These are phyloP conservation scores for Ginglymostoma cirratum DNA, from an alignment of 2,113 vertebrate species.

Conservation along the genomic window DNA sequence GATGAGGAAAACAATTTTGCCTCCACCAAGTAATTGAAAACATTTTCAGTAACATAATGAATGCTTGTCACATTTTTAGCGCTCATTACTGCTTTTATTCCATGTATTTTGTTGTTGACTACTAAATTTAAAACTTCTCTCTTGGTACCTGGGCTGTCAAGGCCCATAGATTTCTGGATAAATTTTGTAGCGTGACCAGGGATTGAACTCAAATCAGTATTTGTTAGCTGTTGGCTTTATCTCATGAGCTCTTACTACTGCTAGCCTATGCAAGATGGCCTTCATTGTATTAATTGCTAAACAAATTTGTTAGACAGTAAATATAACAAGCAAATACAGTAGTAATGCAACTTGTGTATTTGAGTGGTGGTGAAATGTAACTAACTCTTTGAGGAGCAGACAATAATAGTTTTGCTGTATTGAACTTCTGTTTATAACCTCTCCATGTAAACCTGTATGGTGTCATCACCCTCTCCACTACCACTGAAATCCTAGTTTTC, in stretches of 20 bases:
- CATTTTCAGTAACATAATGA: not conserved
- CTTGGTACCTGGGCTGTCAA: not conserved
- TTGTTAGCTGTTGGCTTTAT: not conserved
- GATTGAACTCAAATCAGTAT: not conserved
- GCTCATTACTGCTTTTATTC: not conserved
- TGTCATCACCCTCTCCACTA: not conserved
- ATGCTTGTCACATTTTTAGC: not conserved
- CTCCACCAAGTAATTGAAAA: not conserved
- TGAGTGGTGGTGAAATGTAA: not conserved
- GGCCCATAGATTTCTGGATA: not conserved
- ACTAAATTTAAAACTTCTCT: not conserved
- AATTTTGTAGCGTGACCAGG: not conserved
- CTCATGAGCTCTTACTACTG: not conserved
- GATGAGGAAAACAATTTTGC: not conserved
- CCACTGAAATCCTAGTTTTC: not conserved
- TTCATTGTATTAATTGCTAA: not conserved
- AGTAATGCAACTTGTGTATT: not conserved
- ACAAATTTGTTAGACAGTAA: not conserved
- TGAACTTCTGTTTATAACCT: not conserved
- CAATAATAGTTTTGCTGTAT: not conserved
- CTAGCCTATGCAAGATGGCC: not conserved
- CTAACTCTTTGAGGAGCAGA: not conserved
- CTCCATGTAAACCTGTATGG: not conserved
- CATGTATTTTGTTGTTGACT: not conserved
- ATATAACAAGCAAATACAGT: not conserved